Percentiles rank a stretch among this genome's conserved stretches.
Evolutionary conservation across 2,113 vertebrate genomes (phyloP).

Genomic region (Tetrax tetrax): DNA sequence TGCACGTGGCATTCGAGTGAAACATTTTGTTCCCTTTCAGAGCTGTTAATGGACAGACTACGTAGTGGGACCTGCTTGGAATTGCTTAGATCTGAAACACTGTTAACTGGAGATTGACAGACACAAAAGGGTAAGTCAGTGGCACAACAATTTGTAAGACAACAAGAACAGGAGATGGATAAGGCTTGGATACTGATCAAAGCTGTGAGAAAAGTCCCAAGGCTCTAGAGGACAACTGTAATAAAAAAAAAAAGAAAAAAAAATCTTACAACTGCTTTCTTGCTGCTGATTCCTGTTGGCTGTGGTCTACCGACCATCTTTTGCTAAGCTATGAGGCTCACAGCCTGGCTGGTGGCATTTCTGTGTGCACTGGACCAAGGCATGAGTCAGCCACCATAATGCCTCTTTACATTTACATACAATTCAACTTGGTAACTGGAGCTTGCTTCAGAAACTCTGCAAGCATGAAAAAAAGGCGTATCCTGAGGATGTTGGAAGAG

Average conservation of each 20-base stretch:
- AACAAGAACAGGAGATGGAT: background rate
- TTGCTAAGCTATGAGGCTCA: background rate
- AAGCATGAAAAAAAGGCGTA: background rate
- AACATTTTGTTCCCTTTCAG: background rate
- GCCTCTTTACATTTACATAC: fast-evolving
- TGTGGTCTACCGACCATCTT: background rate
- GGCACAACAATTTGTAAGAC: background rate
- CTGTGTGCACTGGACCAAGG: background rate
- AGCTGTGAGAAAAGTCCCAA: background rate
- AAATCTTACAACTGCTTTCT: background rate
- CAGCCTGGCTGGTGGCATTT: background rate
- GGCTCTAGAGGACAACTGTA: background rate
- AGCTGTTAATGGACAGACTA: background rate
- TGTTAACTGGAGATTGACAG: background rate
- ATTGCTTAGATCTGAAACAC: background rate
- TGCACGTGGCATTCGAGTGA: background rate
- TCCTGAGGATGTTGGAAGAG: background rate
- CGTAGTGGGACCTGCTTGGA: background rate
- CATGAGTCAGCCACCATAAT: background rate
- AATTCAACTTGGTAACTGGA: background rate
- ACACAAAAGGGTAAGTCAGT: background rate
- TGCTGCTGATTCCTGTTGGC: background rate
- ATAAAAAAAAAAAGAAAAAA: background rate
- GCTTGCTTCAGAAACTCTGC: background rate
- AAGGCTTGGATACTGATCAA: background rate